A percentile compares a stretch with the other conserved stretches of the same genome.
These are phyloP conservation scores for Vidua chalybeata DNA, from an alignment of 2,113 vertebrate genomes.

Conservation along the genomic window DNA sequence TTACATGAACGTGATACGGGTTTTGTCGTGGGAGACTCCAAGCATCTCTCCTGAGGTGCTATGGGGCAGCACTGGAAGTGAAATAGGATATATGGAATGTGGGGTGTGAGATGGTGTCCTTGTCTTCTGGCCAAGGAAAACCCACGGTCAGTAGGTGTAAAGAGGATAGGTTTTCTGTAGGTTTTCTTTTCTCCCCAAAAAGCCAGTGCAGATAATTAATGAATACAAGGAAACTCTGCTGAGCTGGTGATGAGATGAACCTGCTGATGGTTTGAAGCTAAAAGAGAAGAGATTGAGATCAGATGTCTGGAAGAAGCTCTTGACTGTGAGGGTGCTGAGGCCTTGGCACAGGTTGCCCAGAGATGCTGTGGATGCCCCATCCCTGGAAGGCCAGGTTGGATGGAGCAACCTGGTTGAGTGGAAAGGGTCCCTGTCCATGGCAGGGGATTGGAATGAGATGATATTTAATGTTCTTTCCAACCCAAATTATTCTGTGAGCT, in stretches of 20 bases:
- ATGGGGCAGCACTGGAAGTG: neutral
- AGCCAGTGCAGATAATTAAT: neutral
- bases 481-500: neutral
- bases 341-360: neutral
- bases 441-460: neutral
- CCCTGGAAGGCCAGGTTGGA: neutral
- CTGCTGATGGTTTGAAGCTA: neutral
- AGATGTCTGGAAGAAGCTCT: neutral
- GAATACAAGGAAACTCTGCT: too few species aligned
- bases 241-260: neutral
- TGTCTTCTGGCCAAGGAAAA: neutral
- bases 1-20: neutral
- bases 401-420: neutral
- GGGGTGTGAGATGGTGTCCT: rapidly evolving
- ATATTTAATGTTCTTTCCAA: neutral
- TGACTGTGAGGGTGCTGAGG: neutral
- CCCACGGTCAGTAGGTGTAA: neutral
- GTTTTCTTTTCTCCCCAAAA: neutral
- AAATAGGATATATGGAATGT: rapidly evolving
- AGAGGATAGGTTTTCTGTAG: neutral
- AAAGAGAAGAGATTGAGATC: neutral
- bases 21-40: too few species aligned
- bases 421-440: neutral
- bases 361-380: neutral
- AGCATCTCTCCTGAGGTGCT: neutral